phyloP scores from a whole-genome alignment of 2,888 invertebrate species.

The Philopedon plagiatum region DNA sequence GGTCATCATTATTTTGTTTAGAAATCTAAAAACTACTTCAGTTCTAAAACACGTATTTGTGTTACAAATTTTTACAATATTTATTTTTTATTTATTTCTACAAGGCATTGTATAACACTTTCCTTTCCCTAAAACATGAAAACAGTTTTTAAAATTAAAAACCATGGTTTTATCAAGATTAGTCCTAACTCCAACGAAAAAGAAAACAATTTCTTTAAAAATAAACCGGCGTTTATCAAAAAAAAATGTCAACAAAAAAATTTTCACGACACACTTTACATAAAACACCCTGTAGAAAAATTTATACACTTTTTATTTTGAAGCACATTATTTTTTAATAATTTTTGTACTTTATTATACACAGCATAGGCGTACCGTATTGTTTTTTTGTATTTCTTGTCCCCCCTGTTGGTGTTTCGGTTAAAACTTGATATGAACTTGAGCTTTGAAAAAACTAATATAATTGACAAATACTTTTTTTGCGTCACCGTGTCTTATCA shows the following conservation, averaged over 20 bases:
- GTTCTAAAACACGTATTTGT: conserved; percentile 47
- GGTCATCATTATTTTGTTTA: conserved; percentile 38
- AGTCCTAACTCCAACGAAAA: too few relatives aligned
- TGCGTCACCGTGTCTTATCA: not conserved
- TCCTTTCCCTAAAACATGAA: not conserved
- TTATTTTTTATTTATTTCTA: conserved; percentile 32
- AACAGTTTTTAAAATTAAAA: conserved; percentile 18
- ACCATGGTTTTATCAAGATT: not conserved
- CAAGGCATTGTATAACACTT: not conserved
- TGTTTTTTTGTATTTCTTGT: not conserved
- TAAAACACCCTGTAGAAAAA: conserved; percentile 16
- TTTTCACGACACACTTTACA: not conserved
- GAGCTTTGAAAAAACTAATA: conserved; percentile 27
- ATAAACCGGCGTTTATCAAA: conserved; percentile 21
- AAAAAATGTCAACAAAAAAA: conserved; percentile 15
- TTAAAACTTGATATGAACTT: conserved; percentile 31
- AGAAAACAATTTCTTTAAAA: conserved; percentile 16
- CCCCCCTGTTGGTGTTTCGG: not conserved
- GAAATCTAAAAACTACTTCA: conserved; percentile 46
- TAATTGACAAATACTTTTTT: conserved; percentile 30
- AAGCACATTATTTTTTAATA: conserved; percentile 38
- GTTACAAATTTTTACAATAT: conserved; percentile 42
- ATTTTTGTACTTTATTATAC: conserved; percentile 41
- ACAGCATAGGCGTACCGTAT: conserved; percentile 32
- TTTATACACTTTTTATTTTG: conserved; percentile 26